Evolutionary conservation across 2,113 vertebrate genomes (phyloP).

Genomic region (Triplophysa dalaica): DNA sequence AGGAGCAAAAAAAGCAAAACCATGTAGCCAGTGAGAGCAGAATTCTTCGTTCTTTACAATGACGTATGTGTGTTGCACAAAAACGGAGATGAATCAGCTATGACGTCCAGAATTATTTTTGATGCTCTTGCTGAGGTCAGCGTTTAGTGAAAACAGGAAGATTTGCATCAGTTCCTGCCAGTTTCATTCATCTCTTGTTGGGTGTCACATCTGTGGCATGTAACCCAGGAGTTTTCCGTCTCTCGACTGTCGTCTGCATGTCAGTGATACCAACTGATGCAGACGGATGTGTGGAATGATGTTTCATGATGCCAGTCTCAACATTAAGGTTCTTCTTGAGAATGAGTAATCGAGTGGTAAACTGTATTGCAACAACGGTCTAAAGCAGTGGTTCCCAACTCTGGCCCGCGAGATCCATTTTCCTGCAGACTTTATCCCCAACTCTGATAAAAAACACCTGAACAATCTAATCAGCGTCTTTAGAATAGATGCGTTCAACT

Average conservation of each 20-base stretch:
- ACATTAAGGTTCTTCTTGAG: neutral
- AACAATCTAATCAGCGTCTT: no score
- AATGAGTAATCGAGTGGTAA: neutral
- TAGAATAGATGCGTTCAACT: no score
- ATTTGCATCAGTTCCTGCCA: neutral
- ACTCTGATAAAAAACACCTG: no score
- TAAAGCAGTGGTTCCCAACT: no score
- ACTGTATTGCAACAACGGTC: neutral
- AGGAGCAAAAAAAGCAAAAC: no score
- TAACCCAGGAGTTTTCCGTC: neutral
- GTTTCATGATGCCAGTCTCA: neutral
- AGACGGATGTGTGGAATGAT: neutral
- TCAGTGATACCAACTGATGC: no score
- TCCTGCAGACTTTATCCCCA: no score
- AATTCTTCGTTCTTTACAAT: neutral
- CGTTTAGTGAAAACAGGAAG: neutral
- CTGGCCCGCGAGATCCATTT: no score
- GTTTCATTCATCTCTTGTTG: neutral
- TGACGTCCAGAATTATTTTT: conserved; percentile 1
- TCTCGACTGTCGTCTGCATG: neutral
- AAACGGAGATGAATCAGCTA: neutral
- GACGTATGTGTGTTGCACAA: neutral
- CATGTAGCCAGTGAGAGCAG: no score
- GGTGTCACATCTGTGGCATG: neutral
- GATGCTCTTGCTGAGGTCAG: neutral